Evolutionary conservation across 2,797 vertebrate species (phyloP).

Genomic region (Propithecus perrieri): DNA sequence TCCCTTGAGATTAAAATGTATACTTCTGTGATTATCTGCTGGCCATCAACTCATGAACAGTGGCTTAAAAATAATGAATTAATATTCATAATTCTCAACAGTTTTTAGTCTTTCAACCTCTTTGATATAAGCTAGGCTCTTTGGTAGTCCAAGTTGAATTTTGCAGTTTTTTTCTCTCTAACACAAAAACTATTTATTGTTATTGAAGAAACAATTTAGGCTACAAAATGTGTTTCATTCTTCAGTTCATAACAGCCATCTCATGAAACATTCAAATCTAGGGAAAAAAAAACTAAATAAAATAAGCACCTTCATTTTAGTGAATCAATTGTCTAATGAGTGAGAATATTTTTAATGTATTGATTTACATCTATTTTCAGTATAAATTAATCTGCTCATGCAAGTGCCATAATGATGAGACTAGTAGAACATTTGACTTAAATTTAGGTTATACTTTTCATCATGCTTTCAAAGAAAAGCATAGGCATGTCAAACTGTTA

Average conservation of each 20-base stretch:
- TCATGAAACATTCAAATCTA: neutral
- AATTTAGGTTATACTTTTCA: neutral
- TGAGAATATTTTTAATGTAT: neutral
- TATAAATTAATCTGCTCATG: neutral
- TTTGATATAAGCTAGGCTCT: neutral
- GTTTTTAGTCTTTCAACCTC: neutral
- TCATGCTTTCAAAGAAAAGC: neutral
- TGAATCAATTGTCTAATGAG: neutral
- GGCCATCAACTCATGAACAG: neutral
- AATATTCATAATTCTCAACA: neutral
- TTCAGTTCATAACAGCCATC: neutral
- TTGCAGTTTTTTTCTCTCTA: neutral
- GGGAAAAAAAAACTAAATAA: neutral
- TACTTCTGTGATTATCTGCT: neutral
- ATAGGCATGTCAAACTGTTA: neutral
- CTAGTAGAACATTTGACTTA: neutral
- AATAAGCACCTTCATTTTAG: slow-evolving; percentile 12
- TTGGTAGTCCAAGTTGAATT: neutral
- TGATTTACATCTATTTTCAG: neutral
- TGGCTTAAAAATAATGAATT: neutral
- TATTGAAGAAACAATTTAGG: neutral
- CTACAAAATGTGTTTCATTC: neutral
- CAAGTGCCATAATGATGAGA: neutral
- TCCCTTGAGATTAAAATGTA: neutral
- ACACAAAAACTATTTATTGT: neutral